A percentile compares a stretch with the other conserved stretches of the same genome.
Evolutionary conservation across 1,140 invertebrate genomes (phyloP).

Genomic region (Drosophila equinoxialis): DNA sequence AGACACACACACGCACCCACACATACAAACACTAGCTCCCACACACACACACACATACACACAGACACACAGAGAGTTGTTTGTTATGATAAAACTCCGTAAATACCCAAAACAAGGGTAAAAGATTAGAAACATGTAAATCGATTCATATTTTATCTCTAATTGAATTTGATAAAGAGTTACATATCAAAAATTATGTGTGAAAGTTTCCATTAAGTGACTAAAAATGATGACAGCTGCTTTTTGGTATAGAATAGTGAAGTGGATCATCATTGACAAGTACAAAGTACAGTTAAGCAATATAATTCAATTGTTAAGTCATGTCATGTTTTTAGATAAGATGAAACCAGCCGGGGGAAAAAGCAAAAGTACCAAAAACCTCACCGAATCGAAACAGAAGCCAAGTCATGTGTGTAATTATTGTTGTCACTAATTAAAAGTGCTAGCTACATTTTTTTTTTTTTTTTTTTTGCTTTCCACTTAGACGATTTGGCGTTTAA

Average conservation of each 20-base stretch:
- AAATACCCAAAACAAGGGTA: not conserved
- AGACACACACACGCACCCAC: constrained; percentile 49
- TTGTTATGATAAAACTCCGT: constrained; percentile 30
- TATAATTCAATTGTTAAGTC: constrained; percentile 63
- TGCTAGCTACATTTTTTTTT: constrained; percentile 20
- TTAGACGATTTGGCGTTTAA: constrained; percentile 34
- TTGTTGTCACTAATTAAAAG: constrained; percentile 81
- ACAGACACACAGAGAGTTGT: not conserved
- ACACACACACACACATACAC: not conserved
- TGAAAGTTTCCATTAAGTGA: constrained; percentile 41
- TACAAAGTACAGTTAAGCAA: constrained; percentile 76
- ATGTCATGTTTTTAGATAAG: constrained; percentile 67
- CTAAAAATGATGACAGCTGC: constrained; percentile 43
- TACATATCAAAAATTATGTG: constrained; percentile 34
- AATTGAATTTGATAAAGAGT: constrained; percentile 70
- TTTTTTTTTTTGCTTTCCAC: constrained; percentile 1
- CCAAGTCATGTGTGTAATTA: constrained; percentile 64
- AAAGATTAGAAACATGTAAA: constrained; percentile 65
- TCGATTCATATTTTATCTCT: constrained; percentile 63
- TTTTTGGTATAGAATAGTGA: constrained; percentile 3
- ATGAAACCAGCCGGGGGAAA: constrained; percentile 48
- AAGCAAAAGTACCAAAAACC: constrained; percentile 15
- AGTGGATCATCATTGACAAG: constrained; percentile 61
- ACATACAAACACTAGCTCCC: not conserved
- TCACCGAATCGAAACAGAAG: constrained; percentile 2